Evolutionary conservation across 1,140 invertebrate species (phyloP).

Genomic region (Tribolium madens): DNA sequence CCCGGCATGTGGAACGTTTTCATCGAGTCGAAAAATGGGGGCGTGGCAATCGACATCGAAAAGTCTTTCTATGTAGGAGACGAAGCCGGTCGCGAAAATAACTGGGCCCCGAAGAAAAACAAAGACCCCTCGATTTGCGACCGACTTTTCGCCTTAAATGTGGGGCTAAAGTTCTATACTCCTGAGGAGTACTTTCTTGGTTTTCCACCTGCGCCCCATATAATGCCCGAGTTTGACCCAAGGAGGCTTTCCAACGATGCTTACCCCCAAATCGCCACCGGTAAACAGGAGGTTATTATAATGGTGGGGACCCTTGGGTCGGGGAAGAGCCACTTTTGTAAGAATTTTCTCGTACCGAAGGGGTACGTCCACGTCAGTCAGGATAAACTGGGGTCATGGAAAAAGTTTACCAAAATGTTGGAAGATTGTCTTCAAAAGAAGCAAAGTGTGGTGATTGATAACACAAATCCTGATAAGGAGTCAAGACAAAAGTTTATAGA

Average conservation of each 20-base stretch:
- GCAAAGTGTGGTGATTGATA: conserved; percentile 89
- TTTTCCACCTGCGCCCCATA: conserved; percentile 68
- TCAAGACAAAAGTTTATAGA: conserved; percentile 81
- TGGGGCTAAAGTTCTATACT: conserved; percentile 87
- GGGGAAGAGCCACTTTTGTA: conserved; percentile 87
- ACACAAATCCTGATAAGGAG: conserved; percentile 89
- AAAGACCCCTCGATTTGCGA: conserved; percentile 96
- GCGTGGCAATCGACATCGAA: conserved; percentile 74
- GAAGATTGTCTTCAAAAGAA: conserved; percentile 71
- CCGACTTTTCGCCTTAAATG: conserved; percentile 90
- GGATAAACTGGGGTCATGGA: conserved; percentile 84
- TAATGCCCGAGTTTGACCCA: conserved; percentile 84
- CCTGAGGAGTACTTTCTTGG: conserved; percentile 94
- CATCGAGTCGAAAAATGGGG: conserved; percentile 78
- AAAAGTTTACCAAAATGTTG: conserved; percentile 80
- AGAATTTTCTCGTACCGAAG: conserved; percentile 73
- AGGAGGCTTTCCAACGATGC: conserved; percentile 60
- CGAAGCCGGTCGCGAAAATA: conserved; percentile 85
- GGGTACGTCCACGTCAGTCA: conserved; percentile 85
- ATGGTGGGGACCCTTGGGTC: conserved; percentile 90
- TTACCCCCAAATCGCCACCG: conserved; percentile 48
- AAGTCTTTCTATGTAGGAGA: conserved; percentile 92
- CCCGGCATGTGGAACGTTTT: conserved; percentile 90
- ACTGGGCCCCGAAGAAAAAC: conserved; percentile 80
- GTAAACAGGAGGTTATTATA: conserved; percentile 73